Conservation (phyloP, 2,797 vertebrate genomes). For the Acanthurus leucopareius region DNA sequence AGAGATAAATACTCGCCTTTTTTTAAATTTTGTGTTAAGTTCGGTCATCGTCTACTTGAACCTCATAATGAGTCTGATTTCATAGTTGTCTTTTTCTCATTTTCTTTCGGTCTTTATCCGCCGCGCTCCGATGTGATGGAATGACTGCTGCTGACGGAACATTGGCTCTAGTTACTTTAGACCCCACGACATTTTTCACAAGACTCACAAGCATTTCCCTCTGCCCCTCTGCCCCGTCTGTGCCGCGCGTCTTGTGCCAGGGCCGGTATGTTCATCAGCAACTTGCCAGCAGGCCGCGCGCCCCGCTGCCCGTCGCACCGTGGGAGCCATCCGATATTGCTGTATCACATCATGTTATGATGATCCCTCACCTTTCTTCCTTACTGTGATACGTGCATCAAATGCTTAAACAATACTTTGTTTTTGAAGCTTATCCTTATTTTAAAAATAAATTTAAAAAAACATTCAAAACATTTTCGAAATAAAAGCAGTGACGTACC, state of each 20-base stretch:
- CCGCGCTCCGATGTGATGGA: constrained; percentile 48
- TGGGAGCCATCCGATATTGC: constrained; percentile 79
- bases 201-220: constrained; percentile 48
- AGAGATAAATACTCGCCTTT: neutral
- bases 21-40: too few species aligned
- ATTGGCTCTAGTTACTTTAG: constrained; percentile 25
- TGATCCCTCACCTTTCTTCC: constrained; percentile 49
- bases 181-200: constrained; percentile 56
- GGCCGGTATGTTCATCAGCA: constrained; percentile 83
- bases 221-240: constrained; percentile 59
- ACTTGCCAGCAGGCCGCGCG: constrained; percentile 83
- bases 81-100: neutral
- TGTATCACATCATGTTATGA: constrained; percentile 48
- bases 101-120: neutral
- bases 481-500: constrained; percentile 84
- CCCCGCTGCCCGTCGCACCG: constrained; percentile 76
- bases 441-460: neutral
- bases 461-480: neutral
- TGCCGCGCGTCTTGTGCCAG: constrained; percentile 72
- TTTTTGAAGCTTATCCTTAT: neutral
- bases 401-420: constrained; percentile 20
- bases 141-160: constrained; percentile 40
- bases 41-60: neutral
- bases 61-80: neutral
- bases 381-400: constrained; percentile 7